Evolutionary conservation across 1,140 invertebrate species (phyloP).

Genomic region (Zaprionus africanus): DNA sequence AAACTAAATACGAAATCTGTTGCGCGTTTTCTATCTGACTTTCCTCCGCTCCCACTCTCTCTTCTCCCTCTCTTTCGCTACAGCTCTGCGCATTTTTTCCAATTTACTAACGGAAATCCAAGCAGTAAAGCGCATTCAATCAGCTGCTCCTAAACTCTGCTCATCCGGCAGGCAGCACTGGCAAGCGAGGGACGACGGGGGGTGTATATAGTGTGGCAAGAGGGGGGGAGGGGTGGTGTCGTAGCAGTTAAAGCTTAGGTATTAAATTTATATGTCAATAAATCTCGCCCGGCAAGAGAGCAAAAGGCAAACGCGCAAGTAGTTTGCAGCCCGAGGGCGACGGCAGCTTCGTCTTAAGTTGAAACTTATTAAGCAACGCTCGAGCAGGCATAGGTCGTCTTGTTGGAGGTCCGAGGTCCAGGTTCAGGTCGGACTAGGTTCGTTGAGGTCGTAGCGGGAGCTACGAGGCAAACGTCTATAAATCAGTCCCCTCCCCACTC

Average conservation of each 20-base stretch:
- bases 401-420: conserved; percentile 1
- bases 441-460: conserved; percentile 3
- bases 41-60: not conserved
- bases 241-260: conserved; percentile 24
- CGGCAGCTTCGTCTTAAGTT: conserved; percentile 8
- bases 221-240: not conserved
- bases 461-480: conserved; percentile 54
- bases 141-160: conserved; percentile 73
- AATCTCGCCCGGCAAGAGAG: conserved; percentile 62
- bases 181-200: not conserved
- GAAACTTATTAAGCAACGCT: conserved; percentile 70
- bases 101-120: conserved; percentile 81
- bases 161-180: conserved; percentile 33
- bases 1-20: conserved; percentile 45
- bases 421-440: conserved; percentile 3
- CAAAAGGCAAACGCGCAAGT: conserved; percentile 73
- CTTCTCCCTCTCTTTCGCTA: not conserved
- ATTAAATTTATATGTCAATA: conserved; percentile 83
- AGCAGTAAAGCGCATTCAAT: conserved; percentile 80
- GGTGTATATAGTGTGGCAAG: not conserved
- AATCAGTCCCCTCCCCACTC: conserved; percentile 49
- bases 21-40: not conserved
- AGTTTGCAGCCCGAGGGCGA: conserved; percentile 17
- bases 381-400: conserved; percentile 14
- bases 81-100: conserved; percentile 37